These are phyloP conservation scores for Myotis daubentonii DNA, from an alignment of 2,797 vertebrate species.

Conservation along the genomic window DNA sequence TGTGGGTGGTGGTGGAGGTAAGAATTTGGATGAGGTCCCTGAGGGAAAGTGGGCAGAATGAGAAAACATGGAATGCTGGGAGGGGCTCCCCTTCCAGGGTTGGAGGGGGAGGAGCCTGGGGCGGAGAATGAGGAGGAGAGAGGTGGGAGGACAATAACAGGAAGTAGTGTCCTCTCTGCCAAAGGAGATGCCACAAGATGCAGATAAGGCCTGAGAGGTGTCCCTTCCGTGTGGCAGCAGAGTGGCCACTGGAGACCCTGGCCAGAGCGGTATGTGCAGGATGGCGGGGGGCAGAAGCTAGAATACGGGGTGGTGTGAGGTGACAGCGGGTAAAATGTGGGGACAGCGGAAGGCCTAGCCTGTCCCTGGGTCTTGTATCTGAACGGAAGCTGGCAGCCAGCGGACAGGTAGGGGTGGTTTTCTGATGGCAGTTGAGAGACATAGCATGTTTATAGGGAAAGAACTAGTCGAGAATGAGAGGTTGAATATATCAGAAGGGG, in stretches of 20 bases:
- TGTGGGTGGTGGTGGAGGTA: background rate
- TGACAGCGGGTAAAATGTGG: fast-evolving
- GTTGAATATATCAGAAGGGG: background rate
- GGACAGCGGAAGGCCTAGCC: background rate
- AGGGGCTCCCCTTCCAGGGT: background rate
- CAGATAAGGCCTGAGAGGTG: background rate
- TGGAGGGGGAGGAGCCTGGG: background rate
- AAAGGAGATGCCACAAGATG: background rate
- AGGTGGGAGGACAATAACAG: background rate
- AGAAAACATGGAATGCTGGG: background rate
- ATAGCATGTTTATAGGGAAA: background rate
- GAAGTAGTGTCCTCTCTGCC: background rate
- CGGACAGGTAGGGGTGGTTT: background rate
- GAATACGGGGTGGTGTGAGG: fast-evolving
- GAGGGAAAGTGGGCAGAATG: background rate
- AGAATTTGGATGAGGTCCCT: background rate
- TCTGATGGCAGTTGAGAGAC: background rate
- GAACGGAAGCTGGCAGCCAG: background rate
- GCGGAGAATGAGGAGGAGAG: background rate
- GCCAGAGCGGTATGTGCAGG: background rate
- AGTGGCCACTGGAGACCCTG: background rate
- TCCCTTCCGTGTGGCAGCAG: background rate
- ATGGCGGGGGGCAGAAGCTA: background rate
- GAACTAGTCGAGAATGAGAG: background rate
- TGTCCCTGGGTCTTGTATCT: background rate